A percentile compares a stretch with the other conserved stretches of the same genome.
These are phyloP conservation scores for Pterois miles DNA, from an alignment of 2,797 vertebrate genomes.

Conservation along the genomic window DNA sequence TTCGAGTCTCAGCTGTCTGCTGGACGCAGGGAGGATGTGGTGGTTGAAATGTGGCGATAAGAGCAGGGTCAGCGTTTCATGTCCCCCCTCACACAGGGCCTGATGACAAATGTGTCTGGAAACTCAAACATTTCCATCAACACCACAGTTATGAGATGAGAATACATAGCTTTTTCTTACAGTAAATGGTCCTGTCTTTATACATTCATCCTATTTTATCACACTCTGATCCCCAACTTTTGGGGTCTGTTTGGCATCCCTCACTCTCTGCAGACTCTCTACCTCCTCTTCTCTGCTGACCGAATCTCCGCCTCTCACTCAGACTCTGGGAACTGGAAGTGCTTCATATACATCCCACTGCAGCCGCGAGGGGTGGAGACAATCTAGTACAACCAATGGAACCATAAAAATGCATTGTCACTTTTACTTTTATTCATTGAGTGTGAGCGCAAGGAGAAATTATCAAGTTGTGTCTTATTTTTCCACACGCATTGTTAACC, in stretches of 20 bases:
- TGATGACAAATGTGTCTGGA: not conserved
- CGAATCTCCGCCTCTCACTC: constrained; percentile 48
- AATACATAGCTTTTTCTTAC: not conserved
- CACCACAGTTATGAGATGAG: not conserved
- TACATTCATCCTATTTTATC: not conserved
- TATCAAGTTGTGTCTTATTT: not conserved
- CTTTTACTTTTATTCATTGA: not conserved
- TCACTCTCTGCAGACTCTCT: constrained; percentile 44
- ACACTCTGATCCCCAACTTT: constrained; percentile 27
- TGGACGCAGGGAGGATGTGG: not conserved
- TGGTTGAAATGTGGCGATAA: not conserved
- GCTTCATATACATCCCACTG: not conserved
- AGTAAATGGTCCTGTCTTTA: not conserved
- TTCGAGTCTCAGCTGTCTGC: not conserved
- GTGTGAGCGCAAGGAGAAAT: not conserved
- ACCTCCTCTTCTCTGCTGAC: not conserved
- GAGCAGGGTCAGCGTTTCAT: not conserved
- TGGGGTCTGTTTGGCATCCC: constrained; percentile 54
- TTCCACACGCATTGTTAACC: not conserved
- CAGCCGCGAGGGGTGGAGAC: constrained; percentile 46
- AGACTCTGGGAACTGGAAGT: not conserved
- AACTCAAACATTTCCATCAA: not conserved
- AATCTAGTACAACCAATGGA: accelerated
- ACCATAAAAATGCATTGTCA: constrained; percentile 35
- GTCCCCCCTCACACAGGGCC: not conserved